Base-by-base conservation (phyloP, 2,888 invertebrate species). In the Dynastes maya region DNA sequence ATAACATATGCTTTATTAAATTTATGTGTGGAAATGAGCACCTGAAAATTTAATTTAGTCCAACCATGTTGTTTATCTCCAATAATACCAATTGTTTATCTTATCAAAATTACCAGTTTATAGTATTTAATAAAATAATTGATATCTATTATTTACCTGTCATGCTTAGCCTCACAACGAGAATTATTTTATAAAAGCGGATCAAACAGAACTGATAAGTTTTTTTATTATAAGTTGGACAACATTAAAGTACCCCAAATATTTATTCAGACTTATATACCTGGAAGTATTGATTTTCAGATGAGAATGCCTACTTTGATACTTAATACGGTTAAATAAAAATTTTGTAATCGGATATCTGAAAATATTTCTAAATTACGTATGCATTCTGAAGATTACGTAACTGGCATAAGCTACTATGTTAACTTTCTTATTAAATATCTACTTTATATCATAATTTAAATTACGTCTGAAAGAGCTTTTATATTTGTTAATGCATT, bases 51-150 rank as follows among this genome's bases (percentile, higher is more conserved):
- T 71, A 78, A 78, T 71, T 71, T 77, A 40, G 77, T 64, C 71
- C 27, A 29, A 58, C 51, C 37, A 49, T 37, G 61, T 22, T 53
- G 61, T 16, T 2, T 65, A 32, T 74, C 55, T 74, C 61, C 55
- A 63, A 78, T 64, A 65, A 61, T 13, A 72, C 55, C 64, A 71
- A 72, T 78, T 64, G 63, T 72, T 71, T 64, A 63, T 72, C 78
- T 70, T 79, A 76, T 76, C 75, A 75, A 78, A 78, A 74, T 78
- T 65, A 67, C 53, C 27, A 55, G 65, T 78, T 78, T 74, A 58
- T 78, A 75, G 78, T 75, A 67, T 78, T 78, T 78, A 78, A 78
- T 78, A 64, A 78, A 78, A 78, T 78, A 78, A 72, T 78, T 78
- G 68, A 77, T 77, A 70, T 70, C 78, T 70, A 55, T 53, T 78